phyloP scores from a whole-genome alignment of 2,888 invertebrate genomes.

The Drosophila anomelani region DNA sequence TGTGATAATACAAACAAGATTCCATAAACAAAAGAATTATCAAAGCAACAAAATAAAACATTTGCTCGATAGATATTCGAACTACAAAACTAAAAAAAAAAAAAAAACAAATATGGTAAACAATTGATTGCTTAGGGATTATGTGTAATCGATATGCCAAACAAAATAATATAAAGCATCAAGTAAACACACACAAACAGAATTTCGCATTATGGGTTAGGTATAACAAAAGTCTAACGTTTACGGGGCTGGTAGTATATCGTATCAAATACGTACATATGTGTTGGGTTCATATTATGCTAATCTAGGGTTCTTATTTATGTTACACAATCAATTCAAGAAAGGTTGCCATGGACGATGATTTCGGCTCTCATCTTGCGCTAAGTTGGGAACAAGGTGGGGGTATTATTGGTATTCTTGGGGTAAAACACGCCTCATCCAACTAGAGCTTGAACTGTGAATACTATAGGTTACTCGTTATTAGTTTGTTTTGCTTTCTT shows the following conservation, averaged over 20 bases:
- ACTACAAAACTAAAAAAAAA: constrained; percentile 28
- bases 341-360: constrained; percentile 41
- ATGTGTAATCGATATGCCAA: constrained; percentile 26
- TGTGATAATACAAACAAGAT: constrained; percentile 9
- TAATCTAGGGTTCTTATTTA: constrained; percentile 44
- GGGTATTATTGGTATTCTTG: constrained; percentile 20
- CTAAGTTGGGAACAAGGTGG: constrained; percentile 19
- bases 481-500: constrained; percentile 28
- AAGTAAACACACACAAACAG: constrained; percentile 50
- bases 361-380: constrained; percentile 31
- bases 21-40: constrained; percentile 6
- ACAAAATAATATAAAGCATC: constrained; percentile 52
- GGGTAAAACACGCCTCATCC: constrained; percentile 36
- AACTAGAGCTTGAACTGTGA: constrained; percentile 33
- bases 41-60: constrained; percentile 19
- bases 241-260: constrained; percentile 44
- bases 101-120: constrained; percentile 33
- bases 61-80: constrained; percentile 13
- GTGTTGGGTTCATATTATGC: constrained; percentile 25
- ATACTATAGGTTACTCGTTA: constrained; percentile 35
- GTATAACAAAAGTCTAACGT: constrained; percentile 33
- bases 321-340: constrained; percentile 45
- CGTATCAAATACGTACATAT: constrained; percentile 21
- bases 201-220: constrained; percentile 31
- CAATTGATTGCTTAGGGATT: constrained; percentile 9